Conservation (phyloP, 2,113 vertebrate species). For the Terrapene triunguis region DNA sequence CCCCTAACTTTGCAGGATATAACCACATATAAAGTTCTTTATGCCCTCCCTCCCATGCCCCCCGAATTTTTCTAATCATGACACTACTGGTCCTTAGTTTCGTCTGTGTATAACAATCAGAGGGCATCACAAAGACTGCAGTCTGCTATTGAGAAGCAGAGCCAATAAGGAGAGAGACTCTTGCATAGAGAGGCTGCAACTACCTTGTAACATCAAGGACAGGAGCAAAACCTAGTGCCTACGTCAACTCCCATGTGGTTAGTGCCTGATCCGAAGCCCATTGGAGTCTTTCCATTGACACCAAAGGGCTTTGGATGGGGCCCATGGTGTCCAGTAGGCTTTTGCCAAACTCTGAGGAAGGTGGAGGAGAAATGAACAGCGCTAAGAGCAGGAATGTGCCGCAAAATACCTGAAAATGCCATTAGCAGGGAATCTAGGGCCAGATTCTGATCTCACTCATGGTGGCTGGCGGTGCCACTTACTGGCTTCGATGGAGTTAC, state of each 20-base stretch:
- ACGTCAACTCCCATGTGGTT: neutral
- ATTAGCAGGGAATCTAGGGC: neutral
- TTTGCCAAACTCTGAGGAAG: neutral
- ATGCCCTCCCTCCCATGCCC: no score
- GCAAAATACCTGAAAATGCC: neutral
- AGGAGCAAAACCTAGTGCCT: neutral
- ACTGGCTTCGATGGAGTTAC: neutral
- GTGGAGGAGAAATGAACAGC: neutral
- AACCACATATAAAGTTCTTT: no score
- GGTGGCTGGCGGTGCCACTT: neutral
- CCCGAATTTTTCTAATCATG: no score
- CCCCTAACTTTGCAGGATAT: no score
- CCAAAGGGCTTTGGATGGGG: neutral
- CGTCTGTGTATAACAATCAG: neutral
- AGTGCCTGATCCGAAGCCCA: neutral
- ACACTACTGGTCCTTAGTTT: neutral
- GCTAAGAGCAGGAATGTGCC: neutral
- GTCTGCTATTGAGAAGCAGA: neutral
- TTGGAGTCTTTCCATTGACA: no score
- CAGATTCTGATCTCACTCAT: neutral
- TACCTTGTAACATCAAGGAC: neutral
- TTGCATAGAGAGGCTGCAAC: rapidly evolving
- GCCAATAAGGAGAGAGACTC: neutral
- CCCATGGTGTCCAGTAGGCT: neutral
- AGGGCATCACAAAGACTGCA: neutral